A percentile compares a stretch with the other conserved stretches of the same genome.
These are phyloP conservation scores for Heliconius melpomene DNA, from an alignment of 1,140 invertebrate species.

Conservation along the genomic window DNA sequence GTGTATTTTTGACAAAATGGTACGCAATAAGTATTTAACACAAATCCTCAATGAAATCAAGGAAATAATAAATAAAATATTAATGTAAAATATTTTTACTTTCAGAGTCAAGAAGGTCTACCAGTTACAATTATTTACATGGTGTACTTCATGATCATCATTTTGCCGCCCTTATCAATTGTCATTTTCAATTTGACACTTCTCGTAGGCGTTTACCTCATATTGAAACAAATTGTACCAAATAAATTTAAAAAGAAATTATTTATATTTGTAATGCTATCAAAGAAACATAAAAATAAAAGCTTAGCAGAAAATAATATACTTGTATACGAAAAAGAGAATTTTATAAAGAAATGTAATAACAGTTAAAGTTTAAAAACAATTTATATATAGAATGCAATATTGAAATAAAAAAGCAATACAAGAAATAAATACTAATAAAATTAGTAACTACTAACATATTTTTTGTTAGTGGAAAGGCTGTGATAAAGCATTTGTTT, in stretches of 20 bases:
- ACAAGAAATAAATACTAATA: neutral
- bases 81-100: slow-evolving; percentile 36
- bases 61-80: no score
- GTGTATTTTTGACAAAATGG: no score
- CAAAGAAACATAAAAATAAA: slow-evolving; percentile 57
- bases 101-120: slow-evolving; percentile 83
- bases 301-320: slow-evolving; percentile 59
- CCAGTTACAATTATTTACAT: slow-evolving; percentile 76
- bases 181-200: slow-evolving; percentile 52
- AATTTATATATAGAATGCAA: neutral
- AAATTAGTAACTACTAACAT: neutral
- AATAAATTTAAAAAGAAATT: slow-evolving; percentile 49
- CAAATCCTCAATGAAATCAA: no score
- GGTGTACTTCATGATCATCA: slow-evolving; percentile 77
- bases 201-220: slow-evolving; percentile 56
- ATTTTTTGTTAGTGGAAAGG: slow-evolving; percentile 3
- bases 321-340: slow-evolving; percentile 64
- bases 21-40: no score
- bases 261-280: slow-evolving; percentile 49
- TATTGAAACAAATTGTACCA: slow-evolving; percentile 56
- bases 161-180: slow-evolving; percentile 73
- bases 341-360: slow-evolving; percentile 53
- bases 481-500: slow-evolving; percentile 23
- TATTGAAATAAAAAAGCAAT: neutral
- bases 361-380: neutral